Evolutionary conservation across 53 echinoderm and acorn worm species (phyloP), one percentile per base, ranked within the genome.

Genomic region (Luidia sarsii): DNA sequence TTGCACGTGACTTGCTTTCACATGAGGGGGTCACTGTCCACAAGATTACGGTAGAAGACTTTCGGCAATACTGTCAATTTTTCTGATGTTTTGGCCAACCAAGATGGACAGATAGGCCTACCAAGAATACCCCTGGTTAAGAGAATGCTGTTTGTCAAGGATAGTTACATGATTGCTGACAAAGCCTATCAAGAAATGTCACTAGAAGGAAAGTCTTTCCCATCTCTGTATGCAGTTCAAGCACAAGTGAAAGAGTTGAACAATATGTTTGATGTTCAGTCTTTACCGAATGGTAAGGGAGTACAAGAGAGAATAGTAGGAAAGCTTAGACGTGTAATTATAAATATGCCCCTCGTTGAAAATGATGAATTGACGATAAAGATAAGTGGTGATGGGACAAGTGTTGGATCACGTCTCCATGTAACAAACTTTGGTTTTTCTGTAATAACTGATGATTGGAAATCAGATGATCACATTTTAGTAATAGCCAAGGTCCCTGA

Each of bases 131-230:
- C n/a, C n/a, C n/a, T 50, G 0, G 33, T 79, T 13, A 33, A 79
- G 21, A 46, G 79, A 62, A 79, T 79, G 79, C 9, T 79, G 0
- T 79, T 63, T 33, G 21, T 57, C 3, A 63, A 62, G 38, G 64
- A 79, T 10, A 64, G 39, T 46, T 79, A 20, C 9, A 79, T 63
- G 63, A 49, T 79, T 11, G 62, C 80, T 34, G 80, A 79, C 28
- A 39, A 19, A 20, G 63, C 57, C n/a, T 62, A 62, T 23, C 31
- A 27, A 30, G 29, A 79, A 41, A 10, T 63, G 2, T 13, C 48
- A 1, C 10, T 62, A 5, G 63, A 63, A 36, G 46, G 22, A 24
- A 33, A 36, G 21, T 34, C 62, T 4, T 63, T 79, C 22, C 80
- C 64, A 50, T 79, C 80, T 15, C 34, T 79, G 1, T 64, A 79